These are phyloP conservation scores for Leptarthrus brevirostris DNA, from an alignment of 2,888 invertebrate species.

Conservation along the genomic window DNA sequence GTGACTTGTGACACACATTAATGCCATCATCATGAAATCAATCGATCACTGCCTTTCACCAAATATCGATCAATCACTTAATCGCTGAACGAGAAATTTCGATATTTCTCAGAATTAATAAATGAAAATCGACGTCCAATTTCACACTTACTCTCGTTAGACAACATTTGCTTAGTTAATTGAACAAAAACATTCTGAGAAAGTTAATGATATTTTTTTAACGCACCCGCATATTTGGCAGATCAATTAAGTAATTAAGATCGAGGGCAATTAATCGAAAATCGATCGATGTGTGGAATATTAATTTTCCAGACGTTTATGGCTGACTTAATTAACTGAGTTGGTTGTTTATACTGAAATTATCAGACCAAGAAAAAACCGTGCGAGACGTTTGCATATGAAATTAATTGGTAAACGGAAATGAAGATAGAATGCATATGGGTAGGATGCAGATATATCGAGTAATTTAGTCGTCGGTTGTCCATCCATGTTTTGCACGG, in stretches of 20 bases:
- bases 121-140: slow-evolving; percentile 34
- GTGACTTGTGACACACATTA: too few relatives aligned
- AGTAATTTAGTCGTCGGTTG: too few relatives aligned
- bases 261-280: slow-evolving; percentile 38
- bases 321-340: background rate
- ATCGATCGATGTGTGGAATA: slow-evolving; percentile 9
- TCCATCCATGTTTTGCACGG: too few relatives aligned
- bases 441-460: too few relatives aligned
- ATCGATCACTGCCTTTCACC: background rate
- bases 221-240: slow-evolving; percentile 30
- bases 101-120: background rate
- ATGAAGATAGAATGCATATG: background rate
- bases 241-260: slow-evolving; percentile 41
- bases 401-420: background rate
- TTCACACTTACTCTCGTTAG: background rate
- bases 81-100: background rate
- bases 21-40: background rate
- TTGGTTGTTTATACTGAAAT: background rate
- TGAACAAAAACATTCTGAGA: background rate
- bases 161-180: background rate
- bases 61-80: slow-evolving; percentile 26
- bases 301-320: slow-evolving; percentile 4
- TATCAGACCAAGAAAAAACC: background rate
- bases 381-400: background rate
- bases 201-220: background rate